Conservation (phyloP, 1,140 invertebrate species). For the Drosophila seguyi region DNA sequence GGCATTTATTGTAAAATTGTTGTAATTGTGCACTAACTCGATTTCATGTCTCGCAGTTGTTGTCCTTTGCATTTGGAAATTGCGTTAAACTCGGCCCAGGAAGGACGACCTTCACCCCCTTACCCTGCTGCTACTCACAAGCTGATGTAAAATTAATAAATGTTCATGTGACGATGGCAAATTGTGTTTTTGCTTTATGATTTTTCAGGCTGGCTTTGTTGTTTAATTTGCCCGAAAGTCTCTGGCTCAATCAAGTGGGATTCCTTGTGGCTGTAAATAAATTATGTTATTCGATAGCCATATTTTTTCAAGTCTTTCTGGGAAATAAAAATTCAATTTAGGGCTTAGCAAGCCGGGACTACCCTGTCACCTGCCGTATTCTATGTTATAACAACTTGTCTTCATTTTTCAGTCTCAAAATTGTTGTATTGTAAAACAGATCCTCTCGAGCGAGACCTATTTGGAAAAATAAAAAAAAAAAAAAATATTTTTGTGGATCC, state of each 20-base stretch:
- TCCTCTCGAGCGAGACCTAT: neutral
- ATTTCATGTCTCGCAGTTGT: slow-evolving; percentile 57
- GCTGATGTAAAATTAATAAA: slow-evolving; percentile 74
- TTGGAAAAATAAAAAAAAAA: neutral
- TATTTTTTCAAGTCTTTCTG: slow-evolving; percentile 1
- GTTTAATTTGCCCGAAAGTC: slow-evolving; percentile 40
- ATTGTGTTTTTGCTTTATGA: slow-evolving; percentile 37
- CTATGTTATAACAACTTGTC: neutral
- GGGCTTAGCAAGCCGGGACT: slow-evolving; percentile 2
- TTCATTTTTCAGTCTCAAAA: slow-evolving; percentile 34
- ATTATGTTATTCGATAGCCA: slow-evolving; percentile 31
- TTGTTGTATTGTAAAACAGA: slow-evolving; percentile 12
- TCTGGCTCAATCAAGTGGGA: slow-evolving; percentile 64
- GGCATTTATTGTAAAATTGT: slow-evolving; percentile 73
- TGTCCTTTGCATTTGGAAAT: slow-evolving; percentile 70
- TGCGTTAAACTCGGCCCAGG: slow-evolving; percentile 70
- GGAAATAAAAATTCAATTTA: slow-evolving; percentile 1
- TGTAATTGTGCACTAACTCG: slow-evolving; percentile 79
- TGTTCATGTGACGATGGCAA: slow-evolving; percentile 43
- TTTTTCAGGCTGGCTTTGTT: slow-evolving; percentile 35
- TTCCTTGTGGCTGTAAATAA: slow-evolving; percentile 58
- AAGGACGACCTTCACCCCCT: slow-evolving; percentile 6
- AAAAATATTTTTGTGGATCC: neutral
- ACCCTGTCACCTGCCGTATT: slow-evolving; percentile 15
- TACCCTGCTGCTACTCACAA: neutral